These are phyloP conservation scores for Eubasilissa regina DNA, from an alignment of 1,140 invertebrate species.

Conservation along the genomic window DNA sequence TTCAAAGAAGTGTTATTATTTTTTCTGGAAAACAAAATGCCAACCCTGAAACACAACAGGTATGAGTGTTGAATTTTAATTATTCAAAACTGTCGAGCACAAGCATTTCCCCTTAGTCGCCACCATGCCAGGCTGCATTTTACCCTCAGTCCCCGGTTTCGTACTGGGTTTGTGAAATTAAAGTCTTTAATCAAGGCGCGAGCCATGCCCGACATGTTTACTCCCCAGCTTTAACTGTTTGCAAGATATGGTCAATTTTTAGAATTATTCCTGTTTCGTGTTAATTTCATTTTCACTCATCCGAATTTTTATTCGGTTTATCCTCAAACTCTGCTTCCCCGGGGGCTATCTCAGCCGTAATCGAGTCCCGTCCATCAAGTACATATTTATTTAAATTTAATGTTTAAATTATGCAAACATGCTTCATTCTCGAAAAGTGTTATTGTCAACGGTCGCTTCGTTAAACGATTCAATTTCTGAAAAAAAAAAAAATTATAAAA, in stretches of 20 bases:
- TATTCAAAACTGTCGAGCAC: slow-evolving; percentile 45
- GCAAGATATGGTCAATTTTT: not conserved
- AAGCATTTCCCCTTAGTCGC: slow-evolving; percentile 24
- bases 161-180: slow-evolving; percentile 38
- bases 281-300: not conserved
- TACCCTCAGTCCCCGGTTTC: not conserved
- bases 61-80: slow-evolving; percentile 41
- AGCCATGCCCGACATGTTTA: slow-evolving; percentile 11
- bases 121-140: slow-evolving; percentile 16
- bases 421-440: not conserved
- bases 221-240: slow-evolving; percentile 15
- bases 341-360: not conserved
- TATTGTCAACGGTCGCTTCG: too few species aligned
- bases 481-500: too few species aligned
- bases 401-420: not conserved
- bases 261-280: not conserved
- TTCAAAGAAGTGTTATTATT: too few species aligned
- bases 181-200: slow-evolving; percentile 46
- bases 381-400: not conserved
- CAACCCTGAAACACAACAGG: not conserved
- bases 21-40: not conserved
- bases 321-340: not conserved
- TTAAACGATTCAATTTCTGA: too few species aligned
- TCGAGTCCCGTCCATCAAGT: not conserved
- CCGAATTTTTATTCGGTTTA: not conserved